These are phyloP conservation scores for Numenius phaeopus DNA, from an alignment of 2,797 vertebrate genomes.

Conservation along the genomic window DNA sequence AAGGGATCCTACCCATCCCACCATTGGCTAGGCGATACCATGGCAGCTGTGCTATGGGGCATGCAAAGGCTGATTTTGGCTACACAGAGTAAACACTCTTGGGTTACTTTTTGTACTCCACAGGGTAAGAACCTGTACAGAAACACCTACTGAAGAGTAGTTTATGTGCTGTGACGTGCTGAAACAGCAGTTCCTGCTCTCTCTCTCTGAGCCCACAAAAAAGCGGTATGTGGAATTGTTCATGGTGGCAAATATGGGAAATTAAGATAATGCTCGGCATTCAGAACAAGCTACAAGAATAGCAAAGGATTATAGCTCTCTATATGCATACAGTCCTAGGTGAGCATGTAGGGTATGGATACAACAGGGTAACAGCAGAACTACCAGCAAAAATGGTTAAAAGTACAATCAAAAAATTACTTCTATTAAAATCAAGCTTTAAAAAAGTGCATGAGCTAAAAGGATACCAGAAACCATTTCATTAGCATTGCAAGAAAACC, in stretches of 20 bases:
- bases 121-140: neutral
- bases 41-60: neutral
- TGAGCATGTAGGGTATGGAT: neutral
- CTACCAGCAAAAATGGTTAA: neutral
- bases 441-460: neutral
- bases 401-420: neutral
- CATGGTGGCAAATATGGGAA: neutral
- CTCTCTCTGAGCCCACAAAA: neutral
- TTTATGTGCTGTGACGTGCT: neutral
- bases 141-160: neutral
- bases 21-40: accelerated
- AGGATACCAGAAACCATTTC: neutral
- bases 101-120: neutral
- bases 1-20: accelerated
- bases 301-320: neutral
- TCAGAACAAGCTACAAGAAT: neutral
- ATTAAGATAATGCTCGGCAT: neutral
- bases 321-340: neutral
- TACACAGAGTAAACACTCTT: neutral
- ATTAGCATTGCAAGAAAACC: neutral
- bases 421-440: neutral
- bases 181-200: neutral
- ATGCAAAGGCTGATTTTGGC: neutral
- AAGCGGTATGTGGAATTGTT: neutral
- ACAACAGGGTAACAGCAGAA: neutral